Base-by-base conservation (phyloP, 2,888 invertebrate genomes). In the Leptinotarsa tumamoca region DNA sequence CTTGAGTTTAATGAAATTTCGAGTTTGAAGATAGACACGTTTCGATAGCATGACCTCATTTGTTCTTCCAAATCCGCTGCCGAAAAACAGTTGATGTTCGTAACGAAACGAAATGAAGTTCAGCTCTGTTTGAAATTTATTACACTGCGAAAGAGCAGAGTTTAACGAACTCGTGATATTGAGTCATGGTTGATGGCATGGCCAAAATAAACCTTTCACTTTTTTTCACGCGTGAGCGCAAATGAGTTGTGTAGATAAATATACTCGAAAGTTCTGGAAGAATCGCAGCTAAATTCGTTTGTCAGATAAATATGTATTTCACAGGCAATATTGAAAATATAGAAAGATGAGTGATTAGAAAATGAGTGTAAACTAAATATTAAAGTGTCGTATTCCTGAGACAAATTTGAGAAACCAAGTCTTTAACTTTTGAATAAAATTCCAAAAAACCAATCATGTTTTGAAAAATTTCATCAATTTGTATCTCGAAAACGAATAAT, bases 171-270 rank as follows among this genome's bases (percentile, higher is more conserved):
- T 63, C 63, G 43, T 17, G 63, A n/a, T 63, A 63, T 63, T 43
- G 63, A 63, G 63, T 43, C 63, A 63, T 63, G 27, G 63, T 27
- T 63, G 63, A 63, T 63, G 63, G 63, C 63, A 63, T 63, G n/a
- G 63, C 63, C 33, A 43, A 63, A 63, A 63, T 63, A 63, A 63
- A 63, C 33, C 58, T 58, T 58, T 58, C 58, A 58, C 58, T 58
- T 63, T 43, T 63, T 63, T 63, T 33, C 63, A 63, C 63, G 63
- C 63, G 63, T 13, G 63, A 63, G n/a, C 33, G 17, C 33, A n/a
- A 27, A 63, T 33, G 5, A n/a, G 33, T 63, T 33, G 17, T 43
- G 58, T 14, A 23, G 23, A 58, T 21, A 14, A 54, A 54, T 54
- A 54, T 54, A 54, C 18, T 10, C 18, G 54, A 54, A 54, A 54